phyloP scores from a whole-genome alignment of 1,140 invertebrate genomes.

The Hypsibius dujardini region DNA sequence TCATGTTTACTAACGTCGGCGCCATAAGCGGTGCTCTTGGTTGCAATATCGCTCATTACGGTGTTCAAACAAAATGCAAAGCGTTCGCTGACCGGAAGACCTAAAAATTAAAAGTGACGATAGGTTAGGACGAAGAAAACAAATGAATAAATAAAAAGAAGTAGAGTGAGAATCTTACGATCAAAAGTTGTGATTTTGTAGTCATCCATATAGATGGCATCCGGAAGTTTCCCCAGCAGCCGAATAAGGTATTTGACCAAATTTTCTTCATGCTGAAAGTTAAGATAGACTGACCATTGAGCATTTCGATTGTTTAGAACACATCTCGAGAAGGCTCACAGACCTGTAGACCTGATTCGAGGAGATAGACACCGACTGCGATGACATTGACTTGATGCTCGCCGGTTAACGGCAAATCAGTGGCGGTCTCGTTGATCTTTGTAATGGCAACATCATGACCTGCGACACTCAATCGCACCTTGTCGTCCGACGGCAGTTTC shows the following conservation, averaged over 20 bases:
- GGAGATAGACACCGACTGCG: constrained; percentile 75
- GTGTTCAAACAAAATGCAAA: constrained; percentile 86
- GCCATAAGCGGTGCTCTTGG: constrained; percentile 27
- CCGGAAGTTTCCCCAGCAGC: constrained; percentile 50
- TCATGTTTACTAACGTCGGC: constrained; percentile 28
- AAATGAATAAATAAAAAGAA: too few relatives aligned
- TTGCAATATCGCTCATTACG: constrained; percentile 65
- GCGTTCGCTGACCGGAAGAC: constrained; percentile 68
- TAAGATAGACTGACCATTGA: constrained; percentile 25
- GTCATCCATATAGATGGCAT: constrained; percentile 32
- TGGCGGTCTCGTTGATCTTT: constrained; percentile 2
- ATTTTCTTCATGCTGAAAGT: constrained; percentile 57
- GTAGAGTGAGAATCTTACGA: constrained; percentile 1
- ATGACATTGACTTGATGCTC: constrained; percentile 39
- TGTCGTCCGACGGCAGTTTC: constrained; percentile 10
- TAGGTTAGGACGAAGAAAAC: too few relatives aligned
- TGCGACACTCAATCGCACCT: background rate
- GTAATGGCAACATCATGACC: constrained; percentile 12
- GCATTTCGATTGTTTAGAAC: constrained; percentile 15
- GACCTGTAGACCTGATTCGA: constrained; percentile 49
- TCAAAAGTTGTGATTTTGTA: constrained; percentile 10
- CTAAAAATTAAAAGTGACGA: constrained; percentile 37
- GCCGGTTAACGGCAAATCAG: background rate
- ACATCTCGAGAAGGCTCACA: constrained; percentile 18
- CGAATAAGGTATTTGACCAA: constrained; percentile 72